Evolutionary conservation across 2,888 invertebrate species (phyloP).

Genomic region (Petrolisthes cinctipes): DNA sequence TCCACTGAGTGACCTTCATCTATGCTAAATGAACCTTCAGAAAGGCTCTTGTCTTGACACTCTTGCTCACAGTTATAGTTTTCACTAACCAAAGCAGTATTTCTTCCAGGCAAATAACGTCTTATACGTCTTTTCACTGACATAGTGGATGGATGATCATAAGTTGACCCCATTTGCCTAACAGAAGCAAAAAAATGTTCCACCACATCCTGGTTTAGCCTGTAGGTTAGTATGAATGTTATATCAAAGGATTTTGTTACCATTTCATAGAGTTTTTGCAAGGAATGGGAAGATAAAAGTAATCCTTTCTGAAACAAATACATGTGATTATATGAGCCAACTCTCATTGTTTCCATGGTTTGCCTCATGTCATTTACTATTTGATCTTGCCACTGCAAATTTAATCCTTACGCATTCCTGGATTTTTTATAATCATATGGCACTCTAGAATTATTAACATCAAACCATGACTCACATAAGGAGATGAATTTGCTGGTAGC

Average conservation of each 20-base stretch:
- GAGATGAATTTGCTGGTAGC: slow-evolving; percentile 3
- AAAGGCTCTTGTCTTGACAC: too few relatives aligned
- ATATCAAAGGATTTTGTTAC: not conserved
- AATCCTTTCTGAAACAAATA: not conserved
- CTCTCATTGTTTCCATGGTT: not conserved
- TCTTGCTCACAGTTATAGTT: not conserved
- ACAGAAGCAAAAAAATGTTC: slow-evolving; percentile 8
- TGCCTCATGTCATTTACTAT: slow-evolving; percentile 4
- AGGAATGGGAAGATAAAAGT: not conserved
- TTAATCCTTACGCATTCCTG: not conserved
- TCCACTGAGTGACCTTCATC: not conserved
- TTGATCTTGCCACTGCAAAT: slow-evolving; percentile 9
- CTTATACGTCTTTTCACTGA: not conserved
- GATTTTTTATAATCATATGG: not conserved
- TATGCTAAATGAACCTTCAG: not conserved
- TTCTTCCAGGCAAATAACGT: not conserved
- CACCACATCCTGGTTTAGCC: not conserved
- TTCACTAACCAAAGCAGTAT: not conserved
- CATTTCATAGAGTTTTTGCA: not conserved
- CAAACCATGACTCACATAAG: slow-evolving; percentile 27
- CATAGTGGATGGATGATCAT: not conserved
- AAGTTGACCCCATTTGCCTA: not conserved
- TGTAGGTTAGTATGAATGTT: slow-evolving; percentile 4
- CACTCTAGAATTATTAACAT: not conserved
- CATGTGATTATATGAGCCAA: not conserved